Base-by-base conservation (phyloP, 2,113 vertebrate species). In the Chelonoidis abingdonii region DNA sequence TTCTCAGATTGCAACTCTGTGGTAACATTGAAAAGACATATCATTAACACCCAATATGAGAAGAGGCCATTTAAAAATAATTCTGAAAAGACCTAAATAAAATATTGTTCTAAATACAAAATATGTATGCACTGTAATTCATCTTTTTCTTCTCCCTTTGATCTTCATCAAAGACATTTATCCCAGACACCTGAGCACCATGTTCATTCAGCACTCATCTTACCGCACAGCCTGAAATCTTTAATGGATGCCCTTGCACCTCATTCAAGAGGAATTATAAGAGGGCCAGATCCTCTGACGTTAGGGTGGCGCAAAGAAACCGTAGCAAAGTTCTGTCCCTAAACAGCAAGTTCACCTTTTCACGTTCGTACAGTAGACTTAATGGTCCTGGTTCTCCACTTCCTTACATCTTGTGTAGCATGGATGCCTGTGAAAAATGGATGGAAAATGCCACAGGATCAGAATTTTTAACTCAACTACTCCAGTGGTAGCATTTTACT, bases 181-280 rank as follows among this genome's bases (percentile, higher is more conserved):
- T 89, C 75, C 52, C 56, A 41, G 19, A 38, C 47, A 49, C 59
- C 83, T 29, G 25, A 78, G 6, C 16, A 78, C n/a, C 12, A n/a
- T 22, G 6, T 24, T n/a, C 50, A 53, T n/a, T 93, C 56, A 4
- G 4, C n/a, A 47, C 49, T 80, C 29, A 16, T 62, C 12, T 88
- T 35, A 89, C 35, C 1, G 13, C 56, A 57, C 78, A 57, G 17
- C 53, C 50, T 25, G 65, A 72, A 72, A 5, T 6, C n/a, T 31
- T 87, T 0, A 0, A 1, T 38, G 83, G 62, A 38, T 35, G 81
- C 52, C 84, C n/a, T 9, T 2, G 31, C 0, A 27, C 49, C 2
- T 0, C 3, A 13, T 31, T 1, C n/a, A 9, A 0, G 0, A 14
- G 31, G 54, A 65, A 65, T 65, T 29, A 16, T 65, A 35, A 31